Evolutionary conservation across 1,140 invertebrate species (phyloP), one percentile per base, ranked within the genome.

Genomic region (Drosophila lacertosa): DNA sequence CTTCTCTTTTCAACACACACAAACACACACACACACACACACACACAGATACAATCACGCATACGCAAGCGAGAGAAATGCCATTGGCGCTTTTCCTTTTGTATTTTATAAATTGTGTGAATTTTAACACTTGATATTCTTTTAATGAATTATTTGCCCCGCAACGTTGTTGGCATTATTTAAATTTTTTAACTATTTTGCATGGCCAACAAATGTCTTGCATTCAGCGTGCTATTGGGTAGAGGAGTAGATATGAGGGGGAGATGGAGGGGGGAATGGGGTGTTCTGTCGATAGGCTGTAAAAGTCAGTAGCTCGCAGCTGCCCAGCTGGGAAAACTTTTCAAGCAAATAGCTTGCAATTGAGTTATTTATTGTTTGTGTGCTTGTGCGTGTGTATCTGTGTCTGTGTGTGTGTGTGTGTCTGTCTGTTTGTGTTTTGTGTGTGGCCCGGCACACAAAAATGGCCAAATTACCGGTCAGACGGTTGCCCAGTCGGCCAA

Each of bases 121-220:
- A 86, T 86, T 81, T 86, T 88, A 86, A 86, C 81, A 86, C 81
- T 86, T 86, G 77, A 88, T 88, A 86, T 81, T 86, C 81, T 71
- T 81, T 86, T 86, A 86, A 86, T 86, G 68, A 86, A 86, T 86
- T 86, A 86, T 86, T 88, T 88, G 37, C 44, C 60, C 51, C 60
- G 50, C 67, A 65, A 70, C 60, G 62, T 70, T 75, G 39, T 54
- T 63, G 60, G 65, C 47, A 75, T 81, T 88, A 86, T 86, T 86
- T 86, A 77, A 73, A 86, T 86, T 88, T 77, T 86, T 81, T 74
- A 77, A 81, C 81, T 86, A 86, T 81, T 84, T 81, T 81, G 62
- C 81, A 68, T 86, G 62, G 73, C 80, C 55, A 51, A 44, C 37
- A 35, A 51, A 54, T 44, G 59, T 69, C 59, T 69, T 68, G 18